Percentiles rank a stretch among this genome's conserved stretches.
phyloP scores from a whole-genome alignment of 2,888 invertebrate species.

The Deilephila elpenor region DNA sequence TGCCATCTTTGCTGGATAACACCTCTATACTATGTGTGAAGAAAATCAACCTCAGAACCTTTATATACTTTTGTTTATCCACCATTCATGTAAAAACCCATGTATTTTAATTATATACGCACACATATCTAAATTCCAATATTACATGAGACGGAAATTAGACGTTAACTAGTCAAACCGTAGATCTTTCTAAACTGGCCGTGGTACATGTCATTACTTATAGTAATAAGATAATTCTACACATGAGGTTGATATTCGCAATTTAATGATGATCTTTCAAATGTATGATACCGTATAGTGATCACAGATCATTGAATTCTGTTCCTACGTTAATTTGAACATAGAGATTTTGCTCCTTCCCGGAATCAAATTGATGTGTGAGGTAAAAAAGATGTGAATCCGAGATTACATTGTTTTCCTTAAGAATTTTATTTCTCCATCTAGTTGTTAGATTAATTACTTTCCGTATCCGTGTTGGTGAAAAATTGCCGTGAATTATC shows the following conservation, averaged over 20 bases:
- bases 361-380: background rate
- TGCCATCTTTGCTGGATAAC: background rate
- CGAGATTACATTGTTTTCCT: background rate
- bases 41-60: background rate
- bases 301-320: background rate
- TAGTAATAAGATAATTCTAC: slow-evolving; percentile 5
- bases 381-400: background rate
- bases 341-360: background rate
- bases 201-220: background rate
- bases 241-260: background rate
- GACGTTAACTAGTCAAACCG: background rate
- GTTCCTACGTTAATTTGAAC: background rate
- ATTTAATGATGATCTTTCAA: background rate
- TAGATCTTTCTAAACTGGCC: background rate
- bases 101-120: background rate
- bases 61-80: background rate
- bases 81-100: background rate
- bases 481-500: background rate
- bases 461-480: background rate
- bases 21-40: background rate
- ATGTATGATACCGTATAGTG: background rate
- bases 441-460: background rate
- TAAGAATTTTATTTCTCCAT: background rate
- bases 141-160: background rate
- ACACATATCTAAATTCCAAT: background rate